phyloP scores from a whole-genome alignment of 2,888 invertebrate species.

The Drepanosiphum platanoidis region DNA sequence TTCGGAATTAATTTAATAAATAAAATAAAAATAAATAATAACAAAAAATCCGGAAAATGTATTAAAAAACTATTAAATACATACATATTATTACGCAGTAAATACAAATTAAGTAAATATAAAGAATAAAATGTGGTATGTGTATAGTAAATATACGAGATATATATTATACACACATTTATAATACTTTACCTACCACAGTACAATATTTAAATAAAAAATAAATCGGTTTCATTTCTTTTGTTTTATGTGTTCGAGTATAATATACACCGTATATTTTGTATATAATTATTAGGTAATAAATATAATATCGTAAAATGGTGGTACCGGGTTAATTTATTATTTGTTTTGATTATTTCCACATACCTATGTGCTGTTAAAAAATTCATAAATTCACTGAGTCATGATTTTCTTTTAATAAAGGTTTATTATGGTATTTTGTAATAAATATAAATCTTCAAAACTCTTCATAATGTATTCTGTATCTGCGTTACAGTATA shows the following conservation, averaged over 20 bases:
- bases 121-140: no score
- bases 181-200: no score
- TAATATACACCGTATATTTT: no score
- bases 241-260: background rate
- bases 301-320: background rate
- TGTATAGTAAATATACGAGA: no score
- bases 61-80: background rate
- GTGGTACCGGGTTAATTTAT: background rate
- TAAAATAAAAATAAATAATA: background rate
- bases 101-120: no score
- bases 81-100: no score
- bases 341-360: conserved; percentile 1
- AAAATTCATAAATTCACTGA: no score
- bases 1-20: background rate
- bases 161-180: no score
- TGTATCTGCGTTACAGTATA: background rate
- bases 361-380: background rate
- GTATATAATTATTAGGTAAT: no score
- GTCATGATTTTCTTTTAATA: no score
- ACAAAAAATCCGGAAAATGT: background rate
- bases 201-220: no score
- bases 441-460: background rate
- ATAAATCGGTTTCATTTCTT: background rate
- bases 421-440: background rate
- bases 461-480: background rate